Evolutionary conservation across 2,113 vertebrate species (phyloP).

Genomic region (Carassius auratus): DNA sequence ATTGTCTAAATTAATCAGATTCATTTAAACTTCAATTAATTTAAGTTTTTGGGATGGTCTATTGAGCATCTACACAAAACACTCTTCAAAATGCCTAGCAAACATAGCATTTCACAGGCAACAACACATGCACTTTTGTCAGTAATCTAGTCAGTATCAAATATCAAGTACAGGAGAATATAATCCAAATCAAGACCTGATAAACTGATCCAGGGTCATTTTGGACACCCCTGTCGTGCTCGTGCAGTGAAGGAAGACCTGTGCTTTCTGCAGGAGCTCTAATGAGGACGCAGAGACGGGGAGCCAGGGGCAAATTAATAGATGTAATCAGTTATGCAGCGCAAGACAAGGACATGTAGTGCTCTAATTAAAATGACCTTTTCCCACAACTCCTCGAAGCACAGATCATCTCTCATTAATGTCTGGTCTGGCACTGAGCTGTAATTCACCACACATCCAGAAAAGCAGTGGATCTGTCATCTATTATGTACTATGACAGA

Average conservation of each 20-base stretch:
- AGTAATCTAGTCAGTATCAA: background rate
- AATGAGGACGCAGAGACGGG: slow-evolving; percentile 63
- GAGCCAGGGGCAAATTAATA: slow-evolving; percentile 70
- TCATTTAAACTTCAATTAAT: no score
- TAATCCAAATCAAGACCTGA: background rate
- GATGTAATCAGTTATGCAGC: slow-evolving; percentile 71
- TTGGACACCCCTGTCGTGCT: slow-evolving; percentile 60
- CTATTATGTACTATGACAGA: background rate
- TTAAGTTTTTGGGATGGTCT: no score
- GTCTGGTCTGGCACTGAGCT: slow-evolving; percentile 42
- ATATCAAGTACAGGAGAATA: background rate
- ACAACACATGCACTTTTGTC: background rate
- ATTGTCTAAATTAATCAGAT: no score
- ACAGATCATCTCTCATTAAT: slow-evolving; percentile 74
- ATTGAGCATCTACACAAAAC: no score
- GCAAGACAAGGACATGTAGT: slow-evolving; percentile 63
- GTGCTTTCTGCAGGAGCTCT: slow-evolving; percentile 56
- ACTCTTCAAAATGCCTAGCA: no score
- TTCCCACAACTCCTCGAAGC: slow-evolving; percentile 65
- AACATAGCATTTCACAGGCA: no score
- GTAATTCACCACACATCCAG: slow-evolving; percentile 63
- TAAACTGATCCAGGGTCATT: slow-evolving; percentile 55
- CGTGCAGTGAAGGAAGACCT: slow-evolving; percentile 47
- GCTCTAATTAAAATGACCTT: slow-evolving; percentile 77
- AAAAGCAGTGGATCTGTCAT: background rate